Conservation (phyloP, 1,140 invertebrate genomes). For the Dendrolimus kikuchii region DNA sequence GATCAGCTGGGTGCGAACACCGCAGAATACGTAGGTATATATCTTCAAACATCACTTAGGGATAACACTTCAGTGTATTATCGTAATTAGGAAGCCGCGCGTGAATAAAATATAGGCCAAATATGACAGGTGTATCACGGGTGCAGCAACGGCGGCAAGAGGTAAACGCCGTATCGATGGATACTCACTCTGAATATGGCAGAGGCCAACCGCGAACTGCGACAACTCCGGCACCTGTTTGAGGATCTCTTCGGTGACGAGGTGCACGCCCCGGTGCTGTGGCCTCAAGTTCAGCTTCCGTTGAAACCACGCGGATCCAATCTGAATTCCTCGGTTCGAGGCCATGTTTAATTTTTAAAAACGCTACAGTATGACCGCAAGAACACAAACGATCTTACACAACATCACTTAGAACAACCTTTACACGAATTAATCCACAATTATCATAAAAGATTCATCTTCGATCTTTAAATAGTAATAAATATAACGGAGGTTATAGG, state of each 20-base stretch:
- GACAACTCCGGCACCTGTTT: constrained; percentile 93
- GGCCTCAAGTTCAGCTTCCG: constrained; percentile 95
- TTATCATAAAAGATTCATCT: constrained; percentile 73
- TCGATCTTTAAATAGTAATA: constrained; percentile 71
- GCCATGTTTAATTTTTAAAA: constrained; percentile 82
- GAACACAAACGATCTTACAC: constrained; percentile 68
- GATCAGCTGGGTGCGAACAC: constrained; percentile 29
- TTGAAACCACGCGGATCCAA: constrained; percentile 96
- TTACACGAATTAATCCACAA: constrained; percentile 66
- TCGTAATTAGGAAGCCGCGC: constrained; percentile 19
- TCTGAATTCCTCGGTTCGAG: constrained; percentile 91
- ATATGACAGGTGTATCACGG: constrained; percentile 33
- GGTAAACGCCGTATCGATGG: constrained; percentile 25
- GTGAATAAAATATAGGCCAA: constrained; percentile 23
- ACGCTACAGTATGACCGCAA: constrained; percentile 66
- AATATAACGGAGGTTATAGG: constrained; percentile 71
- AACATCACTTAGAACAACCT: constrained; percentile 71
- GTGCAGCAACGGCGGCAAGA: constrained; percentile 48
- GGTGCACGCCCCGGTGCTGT: constrained; percentile 94
- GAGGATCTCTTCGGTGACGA: constrained; percentile 95
- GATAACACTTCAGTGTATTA: constrained; percentile 8
- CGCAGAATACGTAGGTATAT: constrained; percentile 7
- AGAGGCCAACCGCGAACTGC: constrained; percentile 94
- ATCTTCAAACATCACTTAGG: constrained; percentile 11
- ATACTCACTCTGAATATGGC: constrained; percentile 95